Conservation (phyloP, 2,888 invertebrate genomes). For the Sarcophaga rosellei region DNA sequence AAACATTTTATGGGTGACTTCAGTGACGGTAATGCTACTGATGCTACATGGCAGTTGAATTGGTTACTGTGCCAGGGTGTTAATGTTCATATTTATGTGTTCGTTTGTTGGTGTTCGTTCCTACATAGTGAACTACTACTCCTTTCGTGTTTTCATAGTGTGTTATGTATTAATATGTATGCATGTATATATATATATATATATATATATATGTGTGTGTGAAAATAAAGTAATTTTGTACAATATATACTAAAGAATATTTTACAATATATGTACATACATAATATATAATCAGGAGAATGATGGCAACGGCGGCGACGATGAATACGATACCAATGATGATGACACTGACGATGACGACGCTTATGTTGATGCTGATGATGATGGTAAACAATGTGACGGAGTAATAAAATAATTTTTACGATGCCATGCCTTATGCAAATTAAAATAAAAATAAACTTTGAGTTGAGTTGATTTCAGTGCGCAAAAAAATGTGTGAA, state of each 20-base stretch:
- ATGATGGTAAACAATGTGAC: constrained; percentile 41
- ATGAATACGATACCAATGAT: constrained; percentile 13
- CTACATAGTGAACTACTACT: background rate
- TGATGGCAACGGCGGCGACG: background rate
- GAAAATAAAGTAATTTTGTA: background rate
- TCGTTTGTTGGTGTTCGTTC: background rate
- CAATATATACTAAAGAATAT: constrained; percentile 16
- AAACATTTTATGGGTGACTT: constrained; percentile 25
- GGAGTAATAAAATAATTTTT: constrained; percentile 45
- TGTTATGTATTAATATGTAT: background rate
- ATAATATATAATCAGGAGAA: constrained; percentile 20
- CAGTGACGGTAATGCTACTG: background rate
- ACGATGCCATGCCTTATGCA: constrained; percentile 34
- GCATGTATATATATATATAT: background rate
- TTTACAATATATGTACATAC: background rate
- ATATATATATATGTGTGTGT: background rate
- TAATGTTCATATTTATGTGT: background rate
- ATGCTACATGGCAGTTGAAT: background rate
- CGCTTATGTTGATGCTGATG: constrained; percentile 14
- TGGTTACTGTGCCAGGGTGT: background rate
- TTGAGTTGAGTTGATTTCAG: constrained; percentile 33
- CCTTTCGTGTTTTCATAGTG: background rate
- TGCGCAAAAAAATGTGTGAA: constrained; percentile 8
- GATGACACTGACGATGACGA: background rate
- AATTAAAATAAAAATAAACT: constrained; percentile 35